These are phyloP conservation scores for Etia nguti DNA, from an alignment of 2,113 vertebrate genomes.

Conservation along the genomic window DNA sequence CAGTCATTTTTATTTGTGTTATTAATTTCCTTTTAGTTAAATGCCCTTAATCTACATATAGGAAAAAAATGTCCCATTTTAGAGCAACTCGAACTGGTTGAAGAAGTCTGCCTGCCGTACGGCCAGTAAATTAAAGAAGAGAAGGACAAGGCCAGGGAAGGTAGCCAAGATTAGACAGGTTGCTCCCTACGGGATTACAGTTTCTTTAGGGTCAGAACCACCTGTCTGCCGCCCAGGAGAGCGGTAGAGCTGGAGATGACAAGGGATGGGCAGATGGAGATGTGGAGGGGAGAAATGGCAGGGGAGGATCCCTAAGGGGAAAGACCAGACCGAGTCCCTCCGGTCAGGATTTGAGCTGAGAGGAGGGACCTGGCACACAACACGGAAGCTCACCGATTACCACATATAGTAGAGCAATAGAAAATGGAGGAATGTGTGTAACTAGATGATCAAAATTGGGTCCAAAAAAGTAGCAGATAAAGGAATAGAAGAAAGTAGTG, in stretches of 20 bases:
- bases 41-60: not conserved
- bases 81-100: not conserved
- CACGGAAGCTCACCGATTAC: not conserved
- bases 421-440: not conserved
- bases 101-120: not conserved
- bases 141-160: slow-evolving; percentile 1
- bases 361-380: not conserved
- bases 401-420: not conserved
- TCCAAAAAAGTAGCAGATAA: not conserved
- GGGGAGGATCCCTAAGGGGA: slow-evolving; percentile 16
- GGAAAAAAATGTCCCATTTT: fast-evolving
- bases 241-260: slow-evolving; percentile 9
- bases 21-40: not conserved
- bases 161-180: slow-evolving; percentile 35
- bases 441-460: not conserved
- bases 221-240: slow-evolving; percentile 53
- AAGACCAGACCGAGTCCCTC: slow-evolving; percentile 12
- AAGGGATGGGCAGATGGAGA: slow-evolving; percentile 55
- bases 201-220: slow-evolving; percentile 51
- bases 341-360: not conserved
- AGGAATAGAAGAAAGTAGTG: not conserved
- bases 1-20: not conserved
- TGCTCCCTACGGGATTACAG: slow-evolving; percentile 34
- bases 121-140: slow-evolving; percentile 7
- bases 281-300: not conserved